A percentile compares a stretch with the other conserved stretches of the same genome.
Evolutionary conservation across 1,140 invertebrate genomes (phyloP).

Genomic region (Diuraphis noxia): DNA sequence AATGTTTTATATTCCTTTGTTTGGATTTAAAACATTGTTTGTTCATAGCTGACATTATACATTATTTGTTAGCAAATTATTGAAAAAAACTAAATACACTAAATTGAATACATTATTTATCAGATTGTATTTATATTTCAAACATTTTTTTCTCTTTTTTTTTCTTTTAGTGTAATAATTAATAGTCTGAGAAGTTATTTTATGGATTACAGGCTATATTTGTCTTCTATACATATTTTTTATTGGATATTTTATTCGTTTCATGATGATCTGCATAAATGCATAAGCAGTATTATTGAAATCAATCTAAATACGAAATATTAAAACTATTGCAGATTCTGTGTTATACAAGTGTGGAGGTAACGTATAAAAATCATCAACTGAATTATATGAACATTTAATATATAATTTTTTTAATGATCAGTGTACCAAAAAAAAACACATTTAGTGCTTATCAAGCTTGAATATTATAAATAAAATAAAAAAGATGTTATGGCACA

Average conservation of each 20-base stretch:
- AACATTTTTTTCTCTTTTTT: no score
- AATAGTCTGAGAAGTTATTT: background rate
- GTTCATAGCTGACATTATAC: background rate
- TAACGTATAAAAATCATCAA: background rate
- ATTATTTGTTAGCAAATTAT: background rate
- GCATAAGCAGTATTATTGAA: background rate
- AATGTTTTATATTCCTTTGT: background rate
- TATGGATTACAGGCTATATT: background rate
- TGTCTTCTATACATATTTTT: background rate
- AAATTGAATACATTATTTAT: background rate
- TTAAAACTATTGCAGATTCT: background rate
- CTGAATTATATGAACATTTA: background rate
- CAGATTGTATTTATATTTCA: background rate
- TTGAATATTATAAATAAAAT: background rate
- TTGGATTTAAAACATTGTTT: background rate
- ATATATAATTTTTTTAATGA: background rate
- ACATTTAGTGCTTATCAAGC: background rate
- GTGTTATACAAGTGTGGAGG: background rate
- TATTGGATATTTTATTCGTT: background rate
- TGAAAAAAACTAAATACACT: background rate
- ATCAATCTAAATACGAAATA: background rate
- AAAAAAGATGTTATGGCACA: background rate
- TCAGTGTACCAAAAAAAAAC: background rate
- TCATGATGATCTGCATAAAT: background rate
- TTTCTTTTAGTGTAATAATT: background rate